Conservation (phyloP, 1,140 invertebrate genomes). For the Nasonia vitripennis region DNA sequence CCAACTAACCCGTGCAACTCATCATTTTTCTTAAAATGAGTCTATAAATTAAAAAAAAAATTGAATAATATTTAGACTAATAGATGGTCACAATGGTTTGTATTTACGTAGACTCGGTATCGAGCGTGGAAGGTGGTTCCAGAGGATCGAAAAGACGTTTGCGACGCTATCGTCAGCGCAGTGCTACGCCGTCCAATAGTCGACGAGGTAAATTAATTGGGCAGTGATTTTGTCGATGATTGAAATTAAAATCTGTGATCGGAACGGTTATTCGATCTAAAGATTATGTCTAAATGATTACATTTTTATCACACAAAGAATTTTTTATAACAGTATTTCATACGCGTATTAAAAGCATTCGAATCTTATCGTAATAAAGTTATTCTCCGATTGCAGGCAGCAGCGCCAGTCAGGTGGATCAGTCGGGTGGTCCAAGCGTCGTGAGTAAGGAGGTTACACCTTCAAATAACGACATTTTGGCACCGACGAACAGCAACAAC, state of each 20-base stretch:
- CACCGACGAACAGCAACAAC: conserved; percentile 61
- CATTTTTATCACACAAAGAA: too few species aligned
- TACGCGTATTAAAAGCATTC: too few species aligned
- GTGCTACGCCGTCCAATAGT: conserved; percentile 69
- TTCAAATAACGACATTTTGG: conserved; percentile 64
- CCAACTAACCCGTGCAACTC: conserved; percentile 50
- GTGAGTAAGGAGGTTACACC: conserved; percentile 58
- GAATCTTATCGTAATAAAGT: not conserved
- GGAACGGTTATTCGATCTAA: too few species aligned
- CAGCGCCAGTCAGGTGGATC: conserved; percentile 70
- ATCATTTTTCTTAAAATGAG: conserved; percentile 1
- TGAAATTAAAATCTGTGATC: not conserved
- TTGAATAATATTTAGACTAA: conserved; percentile 35
- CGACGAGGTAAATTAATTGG: conserved; percentile 62
- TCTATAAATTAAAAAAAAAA: conserved; percentile 16
- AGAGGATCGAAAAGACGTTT: conserved; percentile 72
- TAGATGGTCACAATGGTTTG: conserved; percentile 75
- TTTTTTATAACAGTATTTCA: too few species aligned
- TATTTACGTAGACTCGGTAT: conserved; percentile 77
- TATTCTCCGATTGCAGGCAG: conserved; percentile 61
- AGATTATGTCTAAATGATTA: too few species aligned
- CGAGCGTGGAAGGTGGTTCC: conserved; percentile 77
- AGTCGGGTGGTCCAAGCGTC: conserved; percentile 59
- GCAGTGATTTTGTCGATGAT: conserved; percentile 24
- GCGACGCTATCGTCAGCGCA: conserved; percentile 69